Evolutionary conservation across 2,797 vertebrate genomes (phyloP).

Genomic region (Acanthurus tractus): DNA sequence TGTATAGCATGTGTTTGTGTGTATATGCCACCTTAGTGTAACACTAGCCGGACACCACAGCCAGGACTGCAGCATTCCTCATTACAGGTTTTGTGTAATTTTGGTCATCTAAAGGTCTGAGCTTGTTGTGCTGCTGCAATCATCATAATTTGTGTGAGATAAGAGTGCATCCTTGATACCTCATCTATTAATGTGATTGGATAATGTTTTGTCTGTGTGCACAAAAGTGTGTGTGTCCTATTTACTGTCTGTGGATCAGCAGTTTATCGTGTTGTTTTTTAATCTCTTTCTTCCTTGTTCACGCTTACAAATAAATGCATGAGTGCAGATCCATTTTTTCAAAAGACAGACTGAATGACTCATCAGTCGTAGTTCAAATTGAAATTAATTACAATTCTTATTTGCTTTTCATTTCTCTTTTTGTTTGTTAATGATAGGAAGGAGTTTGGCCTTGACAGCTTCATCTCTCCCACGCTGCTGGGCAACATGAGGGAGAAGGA

Average conservation of each 20-base stretch:
- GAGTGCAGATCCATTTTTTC: slow-evolving; percentile 9
- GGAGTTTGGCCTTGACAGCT: slow-evolving; percentile 98
- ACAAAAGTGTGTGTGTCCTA: not conserved
- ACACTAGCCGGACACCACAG: not conserved
- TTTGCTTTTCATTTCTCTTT: slow-evolving; percentile 28
- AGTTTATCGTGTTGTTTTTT: not conserved
- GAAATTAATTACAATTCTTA: not conserved
- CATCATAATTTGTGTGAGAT: slow-evolving; percentile 45
- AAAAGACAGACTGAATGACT: not conserved
- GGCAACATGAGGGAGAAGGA: slow-evolving; percentile 98
- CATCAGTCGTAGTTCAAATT: not conserved
- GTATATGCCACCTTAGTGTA: slow-evolving; percentile 23
- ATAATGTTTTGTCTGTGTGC: slow-evolving; percentile 7
- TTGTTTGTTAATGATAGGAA: slow-evolving; percentile 85
- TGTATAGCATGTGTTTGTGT: slow-evolving; percentile 27
- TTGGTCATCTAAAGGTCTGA: slow-evolving; percentile 8
- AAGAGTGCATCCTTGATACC: slow-evolving; percentile 5
- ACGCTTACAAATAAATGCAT: not conserved
- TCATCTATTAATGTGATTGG: slow-evolving; percentile 59
- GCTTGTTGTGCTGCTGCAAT: slow-evolving; percentile 24
- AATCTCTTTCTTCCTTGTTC: not conserved
- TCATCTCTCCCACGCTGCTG: slow-evolving; percentile 96
- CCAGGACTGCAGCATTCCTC: not conserved
- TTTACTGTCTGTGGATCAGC: not conserved
- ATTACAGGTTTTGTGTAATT: slow-evolving; percentile 22